Base-by-base conservation (phyloP, 2,888 invertebrate species). In the Nymphalis polychloros region DNA sequence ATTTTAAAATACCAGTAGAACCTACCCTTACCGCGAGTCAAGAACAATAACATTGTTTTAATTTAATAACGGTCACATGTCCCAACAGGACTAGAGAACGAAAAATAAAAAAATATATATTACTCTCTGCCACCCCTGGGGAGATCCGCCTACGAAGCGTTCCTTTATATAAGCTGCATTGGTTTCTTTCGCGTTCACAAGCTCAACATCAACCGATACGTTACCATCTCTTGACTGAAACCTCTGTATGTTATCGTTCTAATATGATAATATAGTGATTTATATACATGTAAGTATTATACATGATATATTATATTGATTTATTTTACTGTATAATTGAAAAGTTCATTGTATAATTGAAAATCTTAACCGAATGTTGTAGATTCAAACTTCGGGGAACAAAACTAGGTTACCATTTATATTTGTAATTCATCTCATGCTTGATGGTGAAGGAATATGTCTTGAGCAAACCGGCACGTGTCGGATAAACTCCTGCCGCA, bases 1-100 rank as follows among this genome's bases (percentile, higher is more conserved):
- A 19, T 8, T 8, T 20, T 35, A 48, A 57, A 48, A 19, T 8
- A 17, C 17, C 31, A 49, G 8, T n/a, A 73, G 71, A 68, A 68
- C 81, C 77, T 63, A 73, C 78, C 85, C 82, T 84, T 85, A 84
- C 76, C 77, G 78, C 59, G 81, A 80, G 85, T 86, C 88, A 81
- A 81, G 80, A 85, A 82, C 85, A 88, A 89, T 89, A 82, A 81
- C 84, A 83, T 82, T 89, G 88, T 89, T 90, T 88, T 91, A 92
- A 92, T 92, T 89, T 89, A 90, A 92, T 92, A 92, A 90, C 87
- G 79, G 85, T 82, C 84, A 79, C 81, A 67, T 60, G 73, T 78
- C 79, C 81, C 87, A 57, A 65, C 68, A 74, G 76, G 75, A 73
- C 76, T 79, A 72, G 81, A 76, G 75, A 75, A 74, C 76, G 76